These are phyloP conservation scores for Bombycilla garrulus DNA, from an alignment of 2,113 vertebrate genomes.

Conservation along the genomic window DNA sequence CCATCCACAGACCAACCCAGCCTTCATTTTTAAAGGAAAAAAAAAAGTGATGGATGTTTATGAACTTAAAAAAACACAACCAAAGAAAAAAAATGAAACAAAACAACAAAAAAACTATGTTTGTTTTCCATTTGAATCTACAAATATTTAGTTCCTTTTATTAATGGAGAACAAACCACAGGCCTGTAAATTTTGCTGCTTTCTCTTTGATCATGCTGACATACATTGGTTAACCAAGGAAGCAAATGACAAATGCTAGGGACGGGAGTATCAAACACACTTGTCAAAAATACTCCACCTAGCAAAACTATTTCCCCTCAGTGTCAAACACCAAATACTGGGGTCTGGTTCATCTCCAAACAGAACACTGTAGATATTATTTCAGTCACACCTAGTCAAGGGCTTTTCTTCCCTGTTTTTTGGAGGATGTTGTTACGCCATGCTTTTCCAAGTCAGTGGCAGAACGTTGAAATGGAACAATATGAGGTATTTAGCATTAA, in stretches of 20 bases:
- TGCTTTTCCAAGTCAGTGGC: background rate
- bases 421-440: background rate
- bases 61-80: background rate
- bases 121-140: background rate
- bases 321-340: background rate
- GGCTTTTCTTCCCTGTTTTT: background rate
- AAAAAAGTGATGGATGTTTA: background rate
- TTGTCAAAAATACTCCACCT: slow-evolving; percentile 15
- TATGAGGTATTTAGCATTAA: background rate
- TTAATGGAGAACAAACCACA: background rate
- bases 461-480: background rate
- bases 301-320: background rate
- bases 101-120: background rate
- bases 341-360: slow-evolving; percentile 20
- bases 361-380: background rate
- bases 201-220: background rate
- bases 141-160: background rate
- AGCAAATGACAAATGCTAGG: background rate
- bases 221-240: background rate
- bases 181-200: background rate
- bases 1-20: background rate
- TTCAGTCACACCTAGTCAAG: background rate
- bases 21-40: background rate
- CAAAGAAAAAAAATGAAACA: background rate
- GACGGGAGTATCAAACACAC: background rate